Conservation (phyloP, 2,888 invertebrate species). For the Caenorhabditis macrosperma region DNA sequence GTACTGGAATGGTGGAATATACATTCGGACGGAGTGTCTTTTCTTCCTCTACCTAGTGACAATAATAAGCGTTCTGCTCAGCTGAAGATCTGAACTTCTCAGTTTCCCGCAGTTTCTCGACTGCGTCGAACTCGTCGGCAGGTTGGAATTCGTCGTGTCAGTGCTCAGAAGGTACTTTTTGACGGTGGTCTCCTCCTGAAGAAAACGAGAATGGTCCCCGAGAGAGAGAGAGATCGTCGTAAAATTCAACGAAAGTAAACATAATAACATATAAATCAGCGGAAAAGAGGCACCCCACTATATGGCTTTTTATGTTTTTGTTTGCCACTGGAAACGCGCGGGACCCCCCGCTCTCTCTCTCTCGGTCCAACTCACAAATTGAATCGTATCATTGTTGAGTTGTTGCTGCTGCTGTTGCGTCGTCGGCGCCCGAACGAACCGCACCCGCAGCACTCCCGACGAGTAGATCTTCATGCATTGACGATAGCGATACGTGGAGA, state of each 20-base stretch:
- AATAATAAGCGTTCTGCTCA: slow-evolving; percentile 78
- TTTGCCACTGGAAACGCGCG: background rate
- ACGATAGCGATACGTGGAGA: slow-evolving; percentile 76
- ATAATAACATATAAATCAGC: background rate
- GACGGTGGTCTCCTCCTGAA: slow-evolving; percentile 72
- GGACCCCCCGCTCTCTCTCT: too few species aligned
- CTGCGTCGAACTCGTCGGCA: slow-evolving; percentile 61
- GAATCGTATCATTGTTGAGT: slow-evolving; percentile 52
- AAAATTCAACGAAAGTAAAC: background rate
- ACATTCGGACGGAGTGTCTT: background rate
- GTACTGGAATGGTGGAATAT: slow-evolving; percentile 67
- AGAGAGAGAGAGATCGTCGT: background rate
- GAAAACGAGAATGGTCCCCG: background rate
- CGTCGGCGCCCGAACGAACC: slow-evolving; percentile 66
- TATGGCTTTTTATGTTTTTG: slow-evolving; percentile 7
- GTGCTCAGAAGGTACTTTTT: slow-evolving; percentile 73
- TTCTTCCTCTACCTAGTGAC: slow-evolving; percentile 74
- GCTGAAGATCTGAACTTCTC: slow-evolving; percentile 76
- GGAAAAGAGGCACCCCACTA: background rate
- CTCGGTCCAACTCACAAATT: slow-evolving; percentile 43
- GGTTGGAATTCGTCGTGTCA: slow-evolving; percentile 39
- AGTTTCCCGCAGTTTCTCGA: slow-evolving; percentile 70
- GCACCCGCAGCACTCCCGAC: slow-evolving; percentile 77
- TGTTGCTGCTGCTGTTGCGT: slow-evolving; percentile 51
- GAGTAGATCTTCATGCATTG: slow-evolving; percentile 80